Base-by-base conservation (phyloP, 1,140 invertebrate genomes). In the Scaptodrosophila lebanonensis region DNA sequence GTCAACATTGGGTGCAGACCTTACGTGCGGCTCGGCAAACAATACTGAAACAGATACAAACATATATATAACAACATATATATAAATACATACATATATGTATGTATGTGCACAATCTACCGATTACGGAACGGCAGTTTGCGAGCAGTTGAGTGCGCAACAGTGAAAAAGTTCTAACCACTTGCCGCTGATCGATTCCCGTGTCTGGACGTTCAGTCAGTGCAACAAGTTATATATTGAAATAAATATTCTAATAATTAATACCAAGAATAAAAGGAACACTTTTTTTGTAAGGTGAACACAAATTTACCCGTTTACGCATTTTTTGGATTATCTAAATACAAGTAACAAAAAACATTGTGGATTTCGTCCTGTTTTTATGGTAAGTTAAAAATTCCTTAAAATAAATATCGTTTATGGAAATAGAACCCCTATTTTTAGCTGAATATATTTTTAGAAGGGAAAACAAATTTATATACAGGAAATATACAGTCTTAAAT, bases 151-250 rank as follows among this genome's bases (percentile, higher is more conserved):
- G 17, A 52, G 17, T 52, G 47, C 36, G 44, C 48, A 50, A 60
- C 42, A 64, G 45, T 49, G 68, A 57, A 48, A 62, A 66, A 62
- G 50, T 64, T 59, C 43, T 52, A 66, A 69, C 69, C 69, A 79
- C 61, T 82, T 82, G 61, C 49, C 61, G 53, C 53, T 62, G 35
- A 65, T 75, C 57, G 49, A 56, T 66, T 45, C 50, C 48, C 61
- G 57, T 61, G 68, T 51, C 39, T 42, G 35, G 63, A 58, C 53
- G 62, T 42, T 29, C 27, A 29, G 27, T 54, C 25, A 59, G 40
- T 45, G 52, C 47, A 64, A 64, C 33, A 64, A 64, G 54, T 57
- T 32, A 63, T 12, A 16, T 29, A 38, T 38, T 25, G 20, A 49
- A 44, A 36, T 66, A 66, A 70, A 47, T 25, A 47, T 39, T 27